phyloP scores from a whole-genome alignment of 2,888 invertebrate genomes.

The Galeopsomyia nigrocyanea region DNA sequence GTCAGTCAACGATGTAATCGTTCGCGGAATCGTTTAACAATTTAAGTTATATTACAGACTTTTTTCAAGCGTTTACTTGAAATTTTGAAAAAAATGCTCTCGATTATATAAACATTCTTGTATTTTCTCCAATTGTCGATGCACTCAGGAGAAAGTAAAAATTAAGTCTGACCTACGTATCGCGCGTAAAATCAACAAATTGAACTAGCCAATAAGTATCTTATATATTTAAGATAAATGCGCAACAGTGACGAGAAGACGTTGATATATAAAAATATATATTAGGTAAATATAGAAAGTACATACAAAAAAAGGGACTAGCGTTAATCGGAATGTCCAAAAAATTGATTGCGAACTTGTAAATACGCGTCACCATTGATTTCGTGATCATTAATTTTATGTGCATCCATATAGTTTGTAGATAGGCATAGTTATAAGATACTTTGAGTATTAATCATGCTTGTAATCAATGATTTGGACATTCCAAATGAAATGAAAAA shows the following conservation, averaged over 20 bases:
- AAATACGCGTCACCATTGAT: conserved; percentile 3
- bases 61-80: conserved; percentile 8
- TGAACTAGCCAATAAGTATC: background rate
- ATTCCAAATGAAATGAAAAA: conserved; percentile 18
- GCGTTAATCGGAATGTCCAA: conserved; percentile 6
- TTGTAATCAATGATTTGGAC: conserved; percentile 31
- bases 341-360: conserved; percentile 18
- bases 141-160: conserved; percentile 17
- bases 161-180: conserved; percentile 32
- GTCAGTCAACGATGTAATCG: conserved; percentile 33
- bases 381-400: conserved; percentile 26
- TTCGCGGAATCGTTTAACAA: background rate
- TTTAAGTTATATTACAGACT: conserved; percentile 25
- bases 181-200: conserved; percentile 8
- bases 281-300: conserved; percentile 3
- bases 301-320: background rate
- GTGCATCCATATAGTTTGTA: conserved; percentile 2
- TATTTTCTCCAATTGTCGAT: conserved; percentile 19
- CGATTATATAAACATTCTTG: conserved; percentile 21
- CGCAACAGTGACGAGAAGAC: background rate
- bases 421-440: conserved; percentile 8
- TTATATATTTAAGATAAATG: no score
- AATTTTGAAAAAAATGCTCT: conserved; percentile 7
- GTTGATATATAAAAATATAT: conserved; percentile 12
- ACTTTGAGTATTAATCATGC: conserved; percentile 3